Evolutionary conservation across 2,113 vertebrate genomes (phyloP).

Genomic region (Dipodomys ordii): DNA sequence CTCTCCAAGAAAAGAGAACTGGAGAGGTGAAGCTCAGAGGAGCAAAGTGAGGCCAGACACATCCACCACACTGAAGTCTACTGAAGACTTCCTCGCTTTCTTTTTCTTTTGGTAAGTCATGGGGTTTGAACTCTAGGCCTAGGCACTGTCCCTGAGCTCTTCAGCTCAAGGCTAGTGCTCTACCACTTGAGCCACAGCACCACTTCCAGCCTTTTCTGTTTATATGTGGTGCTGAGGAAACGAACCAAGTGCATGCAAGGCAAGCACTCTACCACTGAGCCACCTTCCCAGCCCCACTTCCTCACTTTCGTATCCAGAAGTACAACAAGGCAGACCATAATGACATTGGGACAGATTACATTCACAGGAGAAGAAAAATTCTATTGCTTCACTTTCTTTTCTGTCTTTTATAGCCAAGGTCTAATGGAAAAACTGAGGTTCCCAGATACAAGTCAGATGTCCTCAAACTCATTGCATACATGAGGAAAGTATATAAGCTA

Average conservation of each 20-base stretch:
- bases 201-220: too few species aligned
- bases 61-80: neutral
- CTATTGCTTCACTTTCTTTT: neutral
- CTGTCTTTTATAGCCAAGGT: constrained; percentile 7
- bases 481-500: neutral
- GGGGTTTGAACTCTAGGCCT: too few species aligned
- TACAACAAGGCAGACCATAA: neutral
- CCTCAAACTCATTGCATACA: neutral
- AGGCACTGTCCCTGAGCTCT: too few species aligned
- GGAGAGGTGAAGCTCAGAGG: neutral
- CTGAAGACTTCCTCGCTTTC: neutral
- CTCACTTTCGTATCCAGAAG: neutral
- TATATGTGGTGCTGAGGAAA: too few species aligned
- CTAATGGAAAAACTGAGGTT: constrained; percentile 8
- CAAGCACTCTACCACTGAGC: too few species aligned
- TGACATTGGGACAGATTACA: neutral
- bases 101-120: too few species aligned
- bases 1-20: constrained; percentile 20
- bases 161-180: too few species aligned
- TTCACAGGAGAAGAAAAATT: neutral
- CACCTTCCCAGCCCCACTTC: neutral
- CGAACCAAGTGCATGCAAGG: too few species aligned
- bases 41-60: neutral
- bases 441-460: constrained; percentile 14
- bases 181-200: too few species aligned